Base-by-base conservation (phyloP, 2,113 vertebrate species). In the Piprites chloris region DNA sequence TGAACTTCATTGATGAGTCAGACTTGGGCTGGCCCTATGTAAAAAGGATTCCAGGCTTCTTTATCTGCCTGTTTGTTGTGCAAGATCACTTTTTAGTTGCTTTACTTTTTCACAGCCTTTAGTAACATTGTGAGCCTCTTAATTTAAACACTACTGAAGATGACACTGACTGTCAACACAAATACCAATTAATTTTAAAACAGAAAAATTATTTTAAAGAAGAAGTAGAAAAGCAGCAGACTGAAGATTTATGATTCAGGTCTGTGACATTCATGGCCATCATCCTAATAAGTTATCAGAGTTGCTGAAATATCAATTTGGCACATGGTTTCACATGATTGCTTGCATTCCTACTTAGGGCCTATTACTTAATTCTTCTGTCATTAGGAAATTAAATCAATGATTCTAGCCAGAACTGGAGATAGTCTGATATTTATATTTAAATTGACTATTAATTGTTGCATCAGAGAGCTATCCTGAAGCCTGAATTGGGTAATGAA, bases 301-400 rank as follows among this genome's bases (percentile, higher is more conserved):
- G 97, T 97, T 98, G 98, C 97, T 98, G 96, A 98, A 98, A 98
- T 98, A 98, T 98, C 98, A 98, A 98, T 98, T 99, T 99, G 98
- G 98, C 98, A 98, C 98, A 98, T 98, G 98, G 98, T 96, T 99
- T 99, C 98, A 98, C 98, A 97, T 97, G 98, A 98, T 97, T 98
- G 98, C 98, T 97, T 91, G 76, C 85, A 85, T 97, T 96, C 94
- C 97, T 98, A 94, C 97, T 97, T 97, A 74, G 85, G 95, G 93
- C 90, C 96, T 95, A 97, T 97, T 97, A 98, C 98, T 98, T 98
- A 98, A 97, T 98, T 98, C 96, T 98, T 97, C 97, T 98, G 98
- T 98, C 98, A 98, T 99, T 99, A 98, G 96, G 94, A 98, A 98
- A 98, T 98, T 98, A 98, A 98, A 98, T 98, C 98, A 98, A 97